Evolutionary conservation across 2,113 vertebrate species (phyloP).

Genomic region (Phalacrocorax brasilianus): DNA sequence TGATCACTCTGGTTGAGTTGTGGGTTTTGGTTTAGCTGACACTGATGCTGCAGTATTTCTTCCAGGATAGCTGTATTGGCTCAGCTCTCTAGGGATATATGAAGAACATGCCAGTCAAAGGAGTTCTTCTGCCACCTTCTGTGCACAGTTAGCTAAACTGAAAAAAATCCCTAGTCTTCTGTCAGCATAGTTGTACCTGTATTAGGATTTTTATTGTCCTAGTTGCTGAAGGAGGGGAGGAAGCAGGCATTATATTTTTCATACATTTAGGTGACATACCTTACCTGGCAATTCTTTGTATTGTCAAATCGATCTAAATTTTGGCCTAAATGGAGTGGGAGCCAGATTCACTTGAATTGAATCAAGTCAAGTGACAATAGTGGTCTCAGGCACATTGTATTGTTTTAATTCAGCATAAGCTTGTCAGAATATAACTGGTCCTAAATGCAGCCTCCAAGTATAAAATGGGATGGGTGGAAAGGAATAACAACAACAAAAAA

Average conservation of each 20-base stretch:
- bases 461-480: background rate
- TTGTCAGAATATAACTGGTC: background rate
- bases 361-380: background rate
- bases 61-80: background rate
- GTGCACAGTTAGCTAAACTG: background rate
- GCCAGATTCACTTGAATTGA: background rate
- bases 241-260: background rate
- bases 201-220: background rate
- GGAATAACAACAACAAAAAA: background rate
- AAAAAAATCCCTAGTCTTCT: background rate
- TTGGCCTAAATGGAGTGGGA: background rate
- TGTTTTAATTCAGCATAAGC: background rate
- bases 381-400: background rate
- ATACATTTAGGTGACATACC: background rate
- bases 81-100: background rate
- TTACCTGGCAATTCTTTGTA: background rate
- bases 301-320: background rate
- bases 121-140: conserved; percentile 50
- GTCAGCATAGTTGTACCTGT: background rate
- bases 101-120: background rate
- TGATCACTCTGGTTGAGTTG: background rate
- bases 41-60: background rate
- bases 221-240: background rate
- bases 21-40: background rate
- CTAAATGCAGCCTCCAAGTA: background rate